Evolutionary conservation across 1,140 invertebrate species (phyloP), one percentile per base, ranked within the genome.

Genomic region (Lanistes nyassanus): DNA sequence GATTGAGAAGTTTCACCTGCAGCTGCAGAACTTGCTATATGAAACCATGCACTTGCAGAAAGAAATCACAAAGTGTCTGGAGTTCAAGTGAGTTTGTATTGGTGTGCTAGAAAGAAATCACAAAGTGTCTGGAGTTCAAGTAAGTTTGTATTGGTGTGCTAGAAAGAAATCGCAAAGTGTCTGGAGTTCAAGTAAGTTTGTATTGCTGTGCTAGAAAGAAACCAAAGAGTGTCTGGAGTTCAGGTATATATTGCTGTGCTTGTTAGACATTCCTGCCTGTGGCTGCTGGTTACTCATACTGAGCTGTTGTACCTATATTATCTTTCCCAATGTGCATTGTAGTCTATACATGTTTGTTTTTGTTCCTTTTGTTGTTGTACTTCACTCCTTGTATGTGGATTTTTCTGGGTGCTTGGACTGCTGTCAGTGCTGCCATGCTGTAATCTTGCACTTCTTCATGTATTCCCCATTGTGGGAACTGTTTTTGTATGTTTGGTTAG

Each of bases 1-100:
- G 81, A 95, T 97, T 0, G 97, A 98, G 83, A 94, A 94, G 75
- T 94, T 94, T 81, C 95, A 98, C 90, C 89, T 99, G 31, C 94
- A 96, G 81, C 91, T 97, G 72, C 96, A 98, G 88, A 98, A 98
- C 90, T 90, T 98, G n/a, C 88, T 98, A 0, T 98, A 98, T 89
- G 97, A 98, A 92, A 93, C 95, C 19, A 94, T 95, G 86, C 96
- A 98, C 91, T 90, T 98, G 2, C 94, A 96, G 78, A 96, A 96
- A 82, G 97, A 98, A 92, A 96, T 97, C 21, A 93, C 94, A 3
- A 97, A 97, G 86, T 98, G 97, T 89, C 90, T 96, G 37, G 95
- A 97, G 85, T 98, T 98, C 86, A 95, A 94, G 93, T 95, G 90
- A 89, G 90, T n/a, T n/a, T n/a, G n/a, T n/a, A n/a, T n/a, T n/a